Conservation (phyloP, 2,797 vertebrate genomes). For the Parambassis ranga region DNA sequence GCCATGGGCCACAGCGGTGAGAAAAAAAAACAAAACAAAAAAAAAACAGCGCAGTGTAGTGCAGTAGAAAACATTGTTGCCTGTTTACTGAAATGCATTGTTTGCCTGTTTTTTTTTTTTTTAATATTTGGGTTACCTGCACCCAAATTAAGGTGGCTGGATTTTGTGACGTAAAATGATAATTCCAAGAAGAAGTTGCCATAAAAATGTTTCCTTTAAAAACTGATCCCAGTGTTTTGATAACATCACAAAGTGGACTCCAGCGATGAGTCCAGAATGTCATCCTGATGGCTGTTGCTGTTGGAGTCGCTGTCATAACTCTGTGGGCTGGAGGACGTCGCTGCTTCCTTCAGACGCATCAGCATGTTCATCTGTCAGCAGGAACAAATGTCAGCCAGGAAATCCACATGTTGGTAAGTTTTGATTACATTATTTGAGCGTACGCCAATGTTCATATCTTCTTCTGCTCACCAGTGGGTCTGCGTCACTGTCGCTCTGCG, state of each 20-base stretch:
- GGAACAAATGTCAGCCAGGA: background rate
- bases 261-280: conserved; percentile 93
- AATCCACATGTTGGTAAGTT: too few species aligned
- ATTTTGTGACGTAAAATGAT: conserved; percentile 63
- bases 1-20: conserved; percentile 72
- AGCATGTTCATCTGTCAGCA: conserved; percentile 94
- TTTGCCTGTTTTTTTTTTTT: conserved; percentile 19
- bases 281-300: conserved; percentile 96
- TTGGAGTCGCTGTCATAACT: conserved; percentile 99
- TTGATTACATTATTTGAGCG: too few species aligned
- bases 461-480: conserved; percentile 91
- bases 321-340: conserved; percentile 95
- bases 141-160: conserved; percentile 79
- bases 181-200: conserved; percentile 6
- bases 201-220: conserved; percentile 7
- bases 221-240: background rate
- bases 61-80: conserved; percentile 64
- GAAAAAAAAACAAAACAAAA: conserved; percentile 15
- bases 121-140: conserved; percentile 80
- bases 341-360: conserved; percentile 96
- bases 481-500: conserved; percentile 89
- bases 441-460: background rate
- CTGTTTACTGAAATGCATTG: conserved; percentile 46
- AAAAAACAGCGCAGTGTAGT: conserved; percentile 76
- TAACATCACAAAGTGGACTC: conserved; percentile 91